Percentiles rank a stretch among this genome's conserved stretches.
These are phyloP conservation scores for Poeciliopsis infans DNA, from an alignment of 2,797 vertebrate genomes.

Conservation along the genomic window DNA sequence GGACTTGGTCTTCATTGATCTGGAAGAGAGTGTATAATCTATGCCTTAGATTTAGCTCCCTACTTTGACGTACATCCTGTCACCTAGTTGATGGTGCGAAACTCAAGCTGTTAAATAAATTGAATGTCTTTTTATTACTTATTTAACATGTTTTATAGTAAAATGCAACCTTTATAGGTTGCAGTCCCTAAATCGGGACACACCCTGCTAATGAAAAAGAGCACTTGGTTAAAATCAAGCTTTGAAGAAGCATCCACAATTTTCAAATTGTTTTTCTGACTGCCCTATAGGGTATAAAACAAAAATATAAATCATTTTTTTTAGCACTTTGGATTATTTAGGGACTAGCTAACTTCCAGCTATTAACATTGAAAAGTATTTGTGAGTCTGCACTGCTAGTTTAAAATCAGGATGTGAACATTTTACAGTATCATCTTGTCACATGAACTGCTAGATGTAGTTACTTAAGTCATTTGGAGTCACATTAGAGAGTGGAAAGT, in stretches of 20 bases:
- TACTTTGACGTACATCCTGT: not conserved
- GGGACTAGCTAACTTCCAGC: not conserved
- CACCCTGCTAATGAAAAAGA: not conserved
- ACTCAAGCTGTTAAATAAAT: no score
- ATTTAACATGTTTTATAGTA: not conserved
- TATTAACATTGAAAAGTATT: not conserved
- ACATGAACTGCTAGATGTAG: not conserved
- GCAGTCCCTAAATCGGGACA: not conserved
- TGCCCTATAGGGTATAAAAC: not conserved
- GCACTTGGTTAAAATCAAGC: not conserved
- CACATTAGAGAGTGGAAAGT: slow-evolving; percentile 55
- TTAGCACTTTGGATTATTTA: not conserved
- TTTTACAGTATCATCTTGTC: not conserved
- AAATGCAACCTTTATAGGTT: not conserved
- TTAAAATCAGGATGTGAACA: not conserved
- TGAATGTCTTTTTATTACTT: not conserved
- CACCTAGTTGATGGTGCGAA: no score
- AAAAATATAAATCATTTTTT: not conserved
- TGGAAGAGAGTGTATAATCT: not conserved
- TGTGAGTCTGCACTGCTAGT: not conserved
- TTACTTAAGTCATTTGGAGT: slow-evolving; percentile 36
- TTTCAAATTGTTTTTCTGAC: not conserved
- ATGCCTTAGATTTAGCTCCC: not conserved
- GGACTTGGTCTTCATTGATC: not conserved
- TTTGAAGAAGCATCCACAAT: not conserved